These are phyloP conservation scores for Cylloceria caligata DNA, from an alignment of 2,888 invertebrate genomes.

Conservation along the genomic window DNA sequence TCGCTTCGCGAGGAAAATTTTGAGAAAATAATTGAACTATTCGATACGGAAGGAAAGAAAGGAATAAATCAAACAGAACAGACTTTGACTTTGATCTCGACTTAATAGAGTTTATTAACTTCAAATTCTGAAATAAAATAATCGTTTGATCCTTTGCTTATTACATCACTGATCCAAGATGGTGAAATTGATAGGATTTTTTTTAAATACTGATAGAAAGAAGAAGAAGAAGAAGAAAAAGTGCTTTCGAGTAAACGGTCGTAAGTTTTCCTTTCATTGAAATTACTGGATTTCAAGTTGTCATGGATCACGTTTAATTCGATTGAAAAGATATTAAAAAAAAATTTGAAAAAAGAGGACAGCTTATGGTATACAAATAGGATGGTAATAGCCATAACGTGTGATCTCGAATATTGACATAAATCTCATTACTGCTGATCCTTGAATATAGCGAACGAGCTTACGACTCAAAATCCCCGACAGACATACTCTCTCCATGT, in stretches of 20 bases:
- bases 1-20: not conserved
- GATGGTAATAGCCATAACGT: conserved; percentile 51
- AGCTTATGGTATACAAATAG: conserved; percentile 36
- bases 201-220: not conserved
- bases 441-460: conserved; percentile 60
- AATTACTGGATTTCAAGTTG: not conserved
- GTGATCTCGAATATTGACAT: conserved; percentile 59
- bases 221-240: not conserved
- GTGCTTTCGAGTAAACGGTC: not conserved
- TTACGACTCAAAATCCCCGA: conserved; percentile 58
- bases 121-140: not conserved
- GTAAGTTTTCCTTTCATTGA: not conserved
- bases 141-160: not conserved
- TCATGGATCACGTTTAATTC: not conserved
- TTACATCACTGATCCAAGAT: not conserved
- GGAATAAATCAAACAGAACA: too few relatives aligned
- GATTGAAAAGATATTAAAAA: not conserved
- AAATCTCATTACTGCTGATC: conserved; percentile 52
- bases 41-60: too few relatives aligned
- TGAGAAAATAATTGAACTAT: not conserved
- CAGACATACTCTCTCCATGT: conserved; percentile 35
- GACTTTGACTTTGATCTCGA: too few relatives aligned
- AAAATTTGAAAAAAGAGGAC: conserved; percentile 15
- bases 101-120: not conserved
- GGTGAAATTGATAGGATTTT: not conserved